phyloP scores from a whole-genome alignment of 2,888 invertebrate species.

The Zhuqinia jingwanae region DNA sequence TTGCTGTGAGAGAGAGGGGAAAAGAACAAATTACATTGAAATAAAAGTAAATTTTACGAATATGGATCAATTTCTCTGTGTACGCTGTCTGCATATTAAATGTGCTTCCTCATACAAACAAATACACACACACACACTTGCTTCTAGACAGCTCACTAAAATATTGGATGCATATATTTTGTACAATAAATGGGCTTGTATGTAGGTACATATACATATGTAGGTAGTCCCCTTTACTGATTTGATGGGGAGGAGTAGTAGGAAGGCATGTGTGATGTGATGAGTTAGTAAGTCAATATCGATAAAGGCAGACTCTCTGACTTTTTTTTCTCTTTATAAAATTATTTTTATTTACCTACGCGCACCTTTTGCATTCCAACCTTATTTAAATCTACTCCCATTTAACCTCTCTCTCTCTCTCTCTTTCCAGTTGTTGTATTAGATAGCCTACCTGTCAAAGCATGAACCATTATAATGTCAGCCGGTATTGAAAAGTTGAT shows the following conservation, averaged over 20 bases:
- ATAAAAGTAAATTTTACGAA: constrained; percentile 50
- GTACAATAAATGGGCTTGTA: constrained; percentile 12
- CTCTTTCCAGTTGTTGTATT: too few relatives aligned
- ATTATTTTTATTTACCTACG: too few relatives aligned
- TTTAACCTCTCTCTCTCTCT: too few relatives aligned
- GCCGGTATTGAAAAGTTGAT: constrained; percentile 21
- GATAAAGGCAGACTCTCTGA: constrained; percentile 15
- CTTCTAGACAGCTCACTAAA: too few relatives aligned
- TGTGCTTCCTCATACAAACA: neutral
- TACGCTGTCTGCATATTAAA: constrained; percentile 56
- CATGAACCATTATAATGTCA: constrained; percentile 62
- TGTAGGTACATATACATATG: neutral
- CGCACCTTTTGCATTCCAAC: too few relatives aligned
- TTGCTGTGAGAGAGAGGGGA: constrained; percentile 2
- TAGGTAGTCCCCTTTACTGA: neutral
- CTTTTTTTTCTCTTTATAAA: too few relatives aligned
- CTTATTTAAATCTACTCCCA: too few relatives aligned
- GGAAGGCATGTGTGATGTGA: constrained; percentile 23
- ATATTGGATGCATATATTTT: neutral
- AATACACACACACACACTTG: too few relatives aligned
- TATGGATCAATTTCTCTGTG: constrained; percentile 62
- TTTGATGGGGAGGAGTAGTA: neutral
- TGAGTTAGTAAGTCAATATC: too few relatives aligned
- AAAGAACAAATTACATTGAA: constrained; percentile 58
- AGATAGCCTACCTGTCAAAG: constrained; percentile 55